Percentiles rank a stretch among this genome's conserved stretches.
phyloP scores from a whole-genome alignment of 1,140 invertebrate genomes.

The Yoshiicerus persimilis region DNA sequence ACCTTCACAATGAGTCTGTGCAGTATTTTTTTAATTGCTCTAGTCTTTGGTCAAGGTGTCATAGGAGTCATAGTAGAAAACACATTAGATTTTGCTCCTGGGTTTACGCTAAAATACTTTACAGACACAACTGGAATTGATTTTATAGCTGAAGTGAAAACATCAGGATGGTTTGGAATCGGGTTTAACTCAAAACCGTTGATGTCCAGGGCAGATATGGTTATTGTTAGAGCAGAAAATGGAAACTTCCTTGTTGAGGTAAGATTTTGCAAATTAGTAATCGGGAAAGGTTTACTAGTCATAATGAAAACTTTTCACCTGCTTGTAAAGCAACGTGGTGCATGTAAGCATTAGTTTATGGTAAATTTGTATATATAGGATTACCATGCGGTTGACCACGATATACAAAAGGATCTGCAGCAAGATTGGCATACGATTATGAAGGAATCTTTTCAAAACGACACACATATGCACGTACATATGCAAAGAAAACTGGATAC shows the following conservation, averaged over 20 bases:
- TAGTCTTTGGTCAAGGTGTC: not conserved
- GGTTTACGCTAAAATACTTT: not conserved
- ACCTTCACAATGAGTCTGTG: not conserved
- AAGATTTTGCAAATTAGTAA: not conserved
- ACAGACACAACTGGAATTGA: not conserved
- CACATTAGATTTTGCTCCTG: not conserved
- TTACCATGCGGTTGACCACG: not conserved
- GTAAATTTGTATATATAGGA: not conserved
- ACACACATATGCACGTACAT: not conserved
- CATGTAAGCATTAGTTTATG: not conserved
- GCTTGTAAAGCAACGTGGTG: not conserved
- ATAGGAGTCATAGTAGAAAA: not conserved
- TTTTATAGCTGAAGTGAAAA: not conserved
- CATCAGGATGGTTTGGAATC: not conserved
- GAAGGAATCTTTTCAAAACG: not conserved
- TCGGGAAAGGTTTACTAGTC: too few relatives aligned
- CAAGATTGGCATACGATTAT: not conserved
- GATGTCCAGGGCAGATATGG: not conserved
- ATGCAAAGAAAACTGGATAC: not conserved
- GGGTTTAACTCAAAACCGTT: not conserved
- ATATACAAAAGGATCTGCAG: not conserved
- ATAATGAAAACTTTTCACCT: not conserved
- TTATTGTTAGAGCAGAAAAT: not conserved
- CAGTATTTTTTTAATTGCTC: not conserved
- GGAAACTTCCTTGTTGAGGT: not conserved